A percentile compares a stretch with the other conserved stretches of the same genome.
Conservation (phyloP, 2,888 invertebrate species). For the Leptopilina syphax region DNA sequence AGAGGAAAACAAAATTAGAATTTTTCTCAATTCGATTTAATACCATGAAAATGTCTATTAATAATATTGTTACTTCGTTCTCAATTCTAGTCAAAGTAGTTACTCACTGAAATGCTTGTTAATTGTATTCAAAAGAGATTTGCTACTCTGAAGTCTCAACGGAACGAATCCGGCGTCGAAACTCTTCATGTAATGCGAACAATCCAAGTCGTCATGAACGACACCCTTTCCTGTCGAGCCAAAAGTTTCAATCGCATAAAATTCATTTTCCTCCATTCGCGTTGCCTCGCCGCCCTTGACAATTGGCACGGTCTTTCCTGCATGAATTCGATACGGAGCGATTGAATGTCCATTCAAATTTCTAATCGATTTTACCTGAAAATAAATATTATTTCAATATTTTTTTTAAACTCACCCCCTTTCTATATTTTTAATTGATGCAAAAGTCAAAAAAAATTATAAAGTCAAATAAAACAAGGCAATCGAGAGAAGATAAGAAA, state of each 20-base stretch:
- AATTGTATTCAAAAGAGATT: constrained; percentile 92
- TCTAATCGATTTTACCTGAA: constrained; percentile 93
- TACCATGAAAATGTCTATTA: too few relatives aligned
- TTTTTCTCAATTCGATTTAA: too few relatives aligned
- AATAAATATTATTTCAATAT: constrained; percentile 6
- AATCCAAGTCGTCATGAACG: constrained; percentile 99
- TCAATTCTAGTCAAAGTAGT: not conserved
- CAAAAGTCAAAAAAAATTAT: too few relatives aligned
- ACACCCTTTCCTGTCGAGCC: constrained; percentile 96
- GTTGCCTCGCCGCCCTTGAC: constrained; percentile 99
- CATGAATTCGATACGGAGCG: constrained; percentile 96
- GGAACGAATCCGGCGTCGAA: constrained; percentile 96
- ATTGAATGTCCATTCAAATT: constrained; percentile 99
- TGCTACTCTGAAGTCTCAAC: constrained; percentile 93
- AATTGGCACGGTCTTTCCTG: constrained; percentile 99
- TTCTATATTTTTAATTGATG: not conserved
- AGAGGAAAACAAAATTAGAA: constrained; percentile 24
- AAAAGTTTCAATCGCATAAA: constrained; percentile 99
- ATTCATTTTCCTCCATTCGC: constrained; percentile 99
- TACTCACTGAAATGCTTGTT: constrained; percentile 93
- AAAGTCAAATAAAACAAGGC: too few relatives aligned
- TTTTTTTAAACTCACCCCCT: too few relatives aligned
- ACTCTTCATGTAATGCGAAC: constrained; percentile 99
- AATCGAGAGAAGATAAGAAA: too few relatives aligned
- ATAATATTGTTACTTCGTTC: too few relatives aligned